Evolutionary conservation across 2,113 vertebrate genomes (phyloP).

Genomic region (Nyctereutes procyonoides): DNA sequence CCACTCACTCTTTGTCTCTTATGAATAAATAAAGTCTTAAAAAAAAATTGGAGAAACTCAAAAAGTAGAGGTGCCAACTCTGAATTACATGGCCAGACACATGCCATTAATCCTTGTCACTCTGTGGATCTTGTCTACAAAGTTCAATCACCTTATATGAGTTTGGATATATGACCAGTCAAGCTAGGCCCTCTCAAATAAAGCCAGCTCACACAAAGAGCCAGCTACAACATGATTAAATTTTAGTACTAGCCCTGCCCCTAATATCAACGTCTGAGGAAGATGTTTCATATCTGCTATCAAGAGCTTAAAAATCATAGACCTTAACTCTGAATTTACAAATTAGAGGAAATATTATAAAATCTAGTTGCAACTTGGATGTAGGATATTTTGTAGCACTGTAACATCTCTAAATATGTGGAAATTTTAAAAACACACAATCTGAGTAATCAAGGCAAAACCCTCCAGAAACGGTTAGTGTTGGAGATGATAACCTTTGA

Average conservation of each 20-base stretch:
- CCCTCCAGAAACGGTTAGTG: background rate
- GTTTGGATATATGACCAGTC: background rate
- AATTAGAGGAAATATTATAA: slow-evolving; percentile 31
- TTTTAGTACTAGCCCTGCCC: background rate
- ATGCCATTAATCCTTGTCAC: background rate
- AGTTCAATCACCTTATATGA: background rate
- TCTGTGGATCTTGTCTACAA: background rate
- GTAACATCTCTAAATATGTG: background rate
- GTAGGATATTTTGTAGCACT: slow-evolving; percentile 56
- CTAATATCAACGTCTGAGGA: background rate
- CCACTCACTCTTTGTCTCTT: too few species aligned
- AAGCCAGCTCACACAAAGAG: background rate
- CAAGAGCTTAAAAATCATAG: slow-evolving; percentile 35
- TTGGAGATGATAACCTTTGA: background rate
- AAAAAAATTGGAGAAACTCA: background rate
- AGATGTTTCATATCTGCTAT: background rate
- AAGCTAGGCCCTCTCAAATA: background rate
- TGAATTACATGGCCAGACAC: background rate
- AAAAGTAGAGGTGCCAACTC: background rate
- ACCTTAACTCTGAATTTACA: background rate
- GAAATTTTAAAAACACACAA: slow-evolving; percentile 45
- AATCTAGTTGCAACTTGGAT: slow-evolving; percentile 32
- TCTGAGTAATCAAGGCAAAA: slow-evolving; percentile 49
- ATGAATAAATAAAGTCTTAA: too few species aligned
- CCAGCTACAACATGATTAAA: background rate